Base-by-base conservation (phyloP, 2,797 vertebrate species). In the Sebastiscus tertius region DNA sequence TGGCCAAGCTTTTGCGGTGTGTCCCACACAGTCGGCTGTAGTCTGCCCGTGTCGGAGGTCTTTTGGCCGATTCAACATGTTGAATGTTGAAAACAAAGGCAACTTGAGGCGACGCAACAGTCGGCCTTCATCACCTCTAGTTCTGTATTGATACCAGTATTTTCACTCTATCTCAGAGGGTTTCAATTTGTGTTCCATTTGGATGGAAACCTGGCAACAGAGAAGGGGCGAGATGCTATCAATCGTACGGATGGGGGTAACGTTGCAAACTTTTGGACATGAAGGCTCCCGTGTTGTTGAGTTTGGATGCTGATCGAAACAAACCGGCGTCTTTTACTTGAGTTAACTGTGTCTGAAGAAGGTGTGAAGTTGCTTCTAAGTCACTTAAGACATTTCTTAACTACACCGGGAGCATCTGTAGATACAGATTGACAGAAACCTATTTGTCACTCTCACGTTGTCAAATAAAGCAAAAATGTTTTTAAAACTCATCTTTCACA, bases 401-500 rank as follows among this genome's bases (percentile, higher is more conserved):
- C 2, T n/a, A 54, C 46, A 27, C 8, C 10, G 70, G 61, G n/a
- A 71, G 39, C 14, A 33, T 75, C 60, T n/a, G 10, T 5, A 16
- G 7, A 26, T 4, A 16, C 39, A 42, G 59, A 73, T 22, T 8
- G 7, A 54, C 76, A 70, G 49, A 29, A 56, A 66, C 63, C 4
- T 5, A 55, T 77, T 70, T 65, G 70, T 77, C 72, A 46, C 26
- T 70, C 67, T 77, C 74, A 55, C 31, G 3, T 27, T 67, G 76
- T 58, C 76, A 66, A 54, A 33, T 72, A 12, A 72, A 69, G 62
- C 55, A 27, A 75, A 65, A 52, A 18, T 27, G 29, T 22, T 72
- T 46, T 36, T 8, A 49, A 12, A 33, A 24, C 54, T 64, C 33
- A 5, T 71, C 60, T 33, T 33, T 36, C 33, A 33, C 39, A 67